Percentiles rank a stretch among this genome's conserved stretches.
These are phyloP conservation scores for Tyria jacobaeae DNA, from an alignment of 2,888 invertebrate genomes.

Conservation along the genomic window DNA sequence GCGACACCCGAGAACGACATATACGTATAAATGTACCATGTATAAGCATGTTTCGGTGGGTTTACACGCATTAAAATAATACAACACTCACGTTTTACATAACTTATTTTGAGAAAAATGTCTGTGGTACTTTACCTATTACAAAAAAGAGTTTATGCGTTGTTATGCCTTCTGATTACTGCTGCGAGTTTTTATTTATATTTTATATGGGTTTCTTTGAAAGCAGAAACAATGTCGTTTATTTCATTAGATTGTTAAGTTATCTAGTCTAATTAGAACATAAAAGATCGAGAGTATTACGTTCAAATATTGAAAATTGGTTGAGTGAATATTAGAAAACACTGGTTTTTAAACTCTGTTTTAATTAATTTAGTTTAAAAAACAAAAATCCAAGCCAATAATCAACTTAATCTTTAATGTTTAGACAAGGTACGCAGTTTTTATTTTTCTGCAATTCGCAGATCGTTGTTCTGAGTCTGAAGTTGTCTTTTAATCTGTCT, in stretches of 20 bases:
- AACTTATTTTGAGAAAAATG: slow-evolving; percentile 44
- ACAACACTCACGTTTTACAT: slow-evolving; percentile 22
- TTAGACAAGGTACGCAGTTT: not conserved
- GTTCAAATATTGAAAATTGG: slow-evolving; percentile 9
- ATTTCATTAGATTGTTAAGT: slow-evolving; percentile 4
- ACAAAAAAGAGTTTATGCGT: slow-evolving; percentile 25
- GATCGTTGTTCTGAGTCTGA: too few relatives aligned
- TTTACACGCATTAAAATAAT: slow-evolving; percentile 29
- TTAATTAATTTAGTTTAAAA: slow-evolving; percentile 3
- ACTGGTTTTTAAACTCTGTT: slow-evolving; percentile 5
- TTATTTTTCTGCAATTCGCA: too few relatives aligned
- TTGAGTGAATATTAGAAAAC: slow-evolving; percentile 7
- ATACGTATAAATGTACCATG: not conserved
- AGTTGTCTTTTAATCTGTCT: too few relatives aligned
- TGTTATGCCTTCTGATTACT: slow-evolving; percentile 9
- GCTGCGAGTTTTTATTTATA: not conserved
- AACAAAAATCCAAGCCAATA: not conserved
- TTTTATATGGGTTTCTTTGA: slow-evolving; percentile 9
- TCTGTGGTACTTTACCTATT: slow-evolving; percentile 31
- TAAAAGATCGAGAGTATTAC: slow-evolving; percentile 4
- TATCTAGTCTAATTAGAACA: slow-evolving; percentile 6
- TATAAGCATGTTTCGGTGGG: slow-evolving; percentile 8
- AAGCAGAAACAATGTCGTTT: slow-evolving; percentile 1
- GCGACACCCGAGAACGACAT: slow-evolving; percentile 16
- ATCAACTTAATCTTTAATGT: not conserved